Conservation (phyloP, 2,797 vertebrate genomes). For the Diplodus puntazzo region DNA sequence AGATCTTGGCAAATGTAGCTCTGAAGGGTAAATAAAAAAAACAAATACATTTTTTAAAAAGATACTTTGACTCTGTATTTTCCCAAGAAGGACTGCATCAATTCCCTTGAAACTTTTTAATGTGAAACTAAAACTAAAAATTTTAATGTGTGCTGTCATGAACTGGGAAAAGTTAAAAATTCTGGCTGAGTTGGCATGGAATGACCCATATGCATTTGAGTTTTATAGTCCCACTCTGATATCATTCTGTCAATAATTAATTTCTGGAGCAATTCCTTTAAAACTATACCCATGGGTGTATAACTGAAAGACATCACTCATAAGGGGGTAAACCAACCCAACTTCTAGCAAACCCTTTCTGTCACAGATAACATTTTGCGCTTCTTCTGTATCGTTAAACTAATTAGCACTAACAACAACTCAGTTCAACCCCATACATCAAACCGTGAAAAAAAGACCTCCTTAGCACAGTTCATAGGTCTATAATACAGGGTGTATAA, state of each 20-base stretch:
- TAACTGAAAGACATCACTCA: neutral
- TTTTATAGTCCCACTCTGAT: neutral
- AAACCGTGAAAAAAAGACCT: neutral
- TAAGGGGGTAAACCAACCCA: neutral
- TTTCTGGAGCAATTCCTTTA: slow-evolving; percentile 1
- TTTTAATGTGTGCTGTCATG: too few relatives aligned
- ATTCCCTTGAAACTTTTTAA: too few relatives aligned
- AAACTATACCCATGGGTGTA: neutral
- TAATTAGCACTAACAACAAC: neutral
- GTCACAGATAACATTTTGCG: neutral
- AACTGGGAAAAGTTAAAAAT: too few relatives aligned
- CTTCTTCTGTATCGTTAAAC: neutral
- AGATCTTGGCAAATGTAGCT: too few relatives aligned
- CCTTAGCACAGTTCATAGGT: neutral
- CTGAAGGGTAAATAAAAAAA: too few relatives aligned
- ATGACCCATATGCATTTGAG: neutral
- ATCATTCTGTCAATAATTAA: neutral
- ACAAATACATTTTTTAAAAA: too few relatives aligned
- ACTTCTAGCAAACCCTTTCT: neutral
- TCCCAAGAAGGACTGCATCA: too few relatives aligned
- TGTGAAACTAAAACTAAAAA: too few relatives aligned
- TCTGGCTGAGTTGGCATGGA: too few relatives aligned
- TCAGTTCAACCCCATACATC: neutral
- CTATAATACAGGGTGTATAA: neutral
- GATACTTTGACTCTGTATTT: too few relatives aligned